Evolutionary conservation across 2,888 invertebrate species (phyloP).

Genomic region (Sarcophaga subvicina): DNA sequence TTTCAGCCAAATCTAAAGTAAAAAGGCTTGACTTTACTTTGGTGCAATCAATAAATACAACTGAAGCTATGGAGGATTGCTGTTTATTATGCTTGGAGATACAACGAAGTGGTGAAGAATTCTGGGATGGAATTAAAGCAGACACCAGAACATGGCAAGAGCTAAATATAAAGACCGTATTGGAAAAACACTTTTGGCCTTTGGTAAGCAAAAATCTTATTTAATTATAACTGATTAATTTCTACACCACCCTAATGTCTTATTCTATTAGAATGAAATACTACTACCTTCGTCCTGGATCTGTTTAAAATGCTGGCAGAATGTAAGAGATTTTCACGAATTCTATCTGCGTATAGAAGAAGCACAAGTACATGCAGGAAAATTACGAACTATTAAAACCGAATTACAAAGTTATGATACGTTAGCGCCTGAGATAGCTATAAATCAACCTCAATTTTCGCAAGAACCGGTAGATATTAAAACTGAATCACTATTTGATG

Average conservation of each 20-base stretch:
- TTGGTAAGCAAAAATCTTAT: constrained; percentile 4
- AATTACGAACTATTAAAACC: constrained; percentile 49
- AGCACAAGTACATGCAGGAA: constrained; percentile 68
- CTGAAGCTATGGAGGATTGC: neutral
- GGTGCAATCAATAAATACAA: no score
- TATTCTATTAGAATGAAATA: neutral
- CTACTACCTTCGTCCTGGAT: constrained; percentile 52
- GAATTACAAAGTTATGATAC: neutral
- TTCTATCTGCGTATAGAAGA: constrained; percentile 74
- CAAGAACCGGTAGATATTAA: neutral
- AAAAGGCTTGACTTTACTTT: no score
- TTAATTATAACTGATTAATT: neutral
- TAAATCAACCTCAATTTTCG: neutral
- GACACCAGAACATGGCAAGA: neutral
- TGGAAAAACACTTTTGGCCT: constrained; percentile 18
- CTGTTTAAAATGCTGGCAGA: constrained; percentile 74
- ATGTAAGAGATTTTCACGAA: constrained; percentile 72
- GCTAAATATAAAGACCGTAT: neutral
- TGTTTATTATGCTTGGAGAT: constrained; percentile 23
- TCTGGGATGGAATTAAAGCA: neutral
- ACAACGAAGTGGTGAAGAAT: neutral
- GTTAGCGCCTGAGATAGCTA: neutral
- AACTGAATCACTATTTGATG: neutral
- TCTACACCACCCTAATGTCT: neutral
- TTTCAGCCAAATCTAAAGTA: no score